Percentiles rank a stretch among this genome's conserved stretches.
Conservation (phyloP, 2,113 vertebrate genomes). For the Puma concolor region DNA sequence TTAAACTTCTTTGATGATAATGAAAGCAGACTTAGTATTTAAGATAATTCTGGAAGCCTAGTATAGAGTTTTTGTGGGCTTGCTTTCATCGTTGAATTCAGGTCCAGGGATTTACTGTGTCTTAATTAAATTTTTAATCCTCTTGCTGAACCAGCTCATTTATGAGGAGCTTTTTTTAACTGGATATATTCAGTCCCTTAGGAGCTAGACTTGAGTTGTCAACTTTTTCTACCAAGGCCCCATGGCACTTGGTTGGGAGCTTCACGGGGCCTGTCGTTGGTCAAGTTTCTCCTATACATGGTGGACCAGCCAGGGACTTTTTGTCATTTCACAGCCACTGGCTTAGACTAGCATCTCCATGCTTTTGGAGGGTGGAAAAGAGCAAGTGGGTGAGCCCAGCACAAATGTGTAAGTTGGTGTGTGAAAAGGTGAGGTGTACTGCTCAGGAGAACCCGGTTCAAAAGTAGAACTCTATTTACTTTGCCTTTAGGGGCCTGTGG, state of each 20-base stretch:
- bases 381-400: neutral
- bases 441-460: neutral
- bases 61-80: neutral
- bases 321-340: neutral
- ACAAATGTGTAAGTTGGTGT: neutral
- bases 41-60: conserved; percentile 15
- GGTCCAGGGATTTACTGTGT: neutral
- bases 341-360: neutral
- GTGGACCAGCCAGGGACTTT: neutral
- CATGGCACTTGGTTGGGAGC: neutral
- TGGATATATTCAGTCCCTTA: neutral
- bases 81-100: conserved; percentile 11
- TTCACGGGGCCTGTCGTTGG: neutral
- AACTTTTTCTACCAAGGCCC: neutral
- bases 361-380: neutral
- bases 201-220: neutral
- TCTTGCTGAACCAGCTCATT: neutral
- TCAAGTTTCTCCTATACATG: rapidly evolving
- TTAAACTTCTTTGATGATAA: neutral
- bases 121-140: conserved; percentile 46
- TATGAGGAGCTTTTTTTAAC: neutral
- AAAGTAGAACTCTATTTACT: too few relatives aligned
- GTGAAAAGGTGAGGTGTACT: too few relatives aligned
- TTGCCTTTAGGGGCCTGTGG: neutral
- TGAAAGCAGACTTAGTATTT: neutral